A percentile compares a stretch with the other conserved stretches of the same genome.
phyloP scores from a whole-genome alignment of 2,113 vertebrate species.

The Cryptotis parvus region DNA sequence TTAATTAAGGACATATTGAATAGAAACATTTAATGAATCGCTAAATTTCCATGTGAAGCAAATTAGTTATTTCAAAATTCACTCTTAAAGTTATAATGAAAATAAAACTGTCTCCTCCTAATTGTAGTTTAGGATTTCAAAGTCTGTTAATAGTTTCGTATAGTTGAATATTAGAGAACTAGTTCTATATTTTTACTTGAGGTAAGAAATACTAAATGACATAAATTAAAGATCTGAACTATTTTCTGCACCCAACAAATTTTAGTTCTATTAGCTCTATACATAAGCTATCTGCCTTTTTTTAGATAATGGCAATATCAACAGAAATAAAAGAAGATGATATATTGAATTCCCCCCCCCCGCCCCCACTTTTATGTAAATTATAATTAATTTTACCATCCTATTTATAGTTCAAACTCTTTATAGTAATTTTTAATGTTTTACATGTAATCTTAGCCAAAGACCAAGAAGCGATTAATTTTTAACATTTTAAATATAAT shows the following conservation, averaged over 20 bases:
- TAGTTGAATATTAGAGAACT: not conserved
- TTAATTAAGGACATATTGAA: not conserved
- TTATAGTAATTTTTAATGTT: constrained; percentile 9
- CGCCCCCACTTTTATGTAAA: constrained; percentile 43
- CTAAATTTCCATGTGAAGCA: not conserved
- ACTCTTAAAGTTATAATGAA: not conserved
- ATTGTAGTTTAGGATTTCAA: not conserved
- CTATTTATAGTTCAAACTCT: constrained; percentile 18
- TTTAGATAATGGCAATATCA: not conserved
- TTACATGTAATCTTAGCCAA: too few relatives aligned
- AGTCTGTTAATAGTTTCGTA: not conserved
- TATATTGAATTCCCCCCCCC: too few relatives aligned
- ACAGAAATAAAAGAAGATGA: not conserved
- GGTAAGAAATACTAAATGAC: not conserved
- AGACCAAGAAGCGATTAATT: too few relatives aligned
- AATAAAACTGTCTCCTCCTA: not conserved
- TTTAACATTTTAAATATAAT: not conserved
- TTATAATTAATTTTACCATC: constrained; percentile 1
- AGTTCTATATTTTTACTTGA: not conserved
- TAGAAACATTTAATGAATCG: not conserved
- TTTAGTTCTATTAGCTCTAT: not conserved
- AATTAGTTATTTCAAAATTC: constrained; percentile 46
- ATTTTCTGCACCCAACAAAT: not conserved
- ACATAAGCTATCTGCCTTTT: constrained; percentile 26
- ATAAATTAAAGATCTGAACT: not conserved